Percentiles rank a stretch among this genome's conserved stretches.
These are phyloP conservation scores for Ceyx margarethae DNA, from an alignment of 2,113 vertebrate genomes.

Conservation along the genomic window DNA sequence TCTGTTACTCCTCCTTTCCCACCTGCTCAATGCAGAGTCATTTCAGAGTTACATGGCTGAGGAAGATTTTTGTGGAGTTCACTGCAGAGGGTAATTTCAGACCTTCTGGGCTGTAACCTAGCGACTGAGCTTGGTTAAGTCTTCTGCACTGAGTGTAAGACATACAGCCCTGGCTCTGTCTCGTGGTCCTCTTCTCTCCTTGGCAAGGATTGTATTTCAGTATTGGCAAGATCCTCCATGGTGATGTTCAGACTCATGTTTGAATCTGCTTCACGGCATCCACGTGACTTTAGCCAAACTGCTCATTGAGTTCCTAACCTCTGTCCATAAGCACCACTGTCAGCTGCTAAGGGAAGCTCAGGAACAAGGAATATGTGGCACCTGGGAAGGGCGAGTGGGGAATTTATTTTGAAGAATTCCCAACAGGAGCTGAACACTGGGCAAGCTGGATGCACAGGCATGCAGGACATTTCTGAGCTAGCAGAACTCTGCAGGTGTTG, in stretches of 20 bases:
- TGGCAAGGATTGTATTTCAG: not conserved
- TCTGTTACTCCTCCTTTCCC: not conserved
- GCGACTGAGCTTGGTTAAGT: not conserved
- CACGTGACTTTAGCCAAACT: not conserved
- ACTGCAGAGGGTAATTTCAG: not conserved
- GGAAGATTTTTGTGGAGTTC: not conserved
- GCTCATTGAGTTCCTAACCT: not conserved
- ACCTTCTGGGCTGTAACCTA: not conserved
- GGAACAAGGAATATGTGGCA: not conserved
- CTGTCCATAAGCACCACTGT: rapidly evolving
- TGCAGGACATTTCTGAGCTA: conserved; percentile 8
- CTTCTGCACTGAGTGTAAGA: rapidly evolving
- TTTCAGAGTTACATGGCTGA: not conserved
- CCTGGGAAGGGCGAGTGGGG: not conserved
- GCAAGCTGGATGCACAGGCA: not conserved
- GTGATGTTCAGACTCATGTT: not conserved
- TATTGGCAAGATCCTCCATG: not conserved
- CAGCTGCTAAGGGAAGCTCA: not conserved
- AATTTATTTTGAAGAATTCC: not conserved
- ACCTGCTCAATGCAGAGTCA: not conserved
- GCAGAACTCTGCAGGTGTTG: not conserved
- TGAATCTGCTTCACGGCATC: not conserved
- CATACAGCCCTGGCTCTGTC: not conserved
- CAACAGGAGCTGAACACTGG: not conserved
- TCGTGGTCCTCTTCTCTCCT: not conserved